Percentiles rank a stretch among this genome's conserved stretches.
phyloP scores from a whole-genome alignment of 53 echinoderm and acorn worm species.

The Luidia sarsii region DNA sequence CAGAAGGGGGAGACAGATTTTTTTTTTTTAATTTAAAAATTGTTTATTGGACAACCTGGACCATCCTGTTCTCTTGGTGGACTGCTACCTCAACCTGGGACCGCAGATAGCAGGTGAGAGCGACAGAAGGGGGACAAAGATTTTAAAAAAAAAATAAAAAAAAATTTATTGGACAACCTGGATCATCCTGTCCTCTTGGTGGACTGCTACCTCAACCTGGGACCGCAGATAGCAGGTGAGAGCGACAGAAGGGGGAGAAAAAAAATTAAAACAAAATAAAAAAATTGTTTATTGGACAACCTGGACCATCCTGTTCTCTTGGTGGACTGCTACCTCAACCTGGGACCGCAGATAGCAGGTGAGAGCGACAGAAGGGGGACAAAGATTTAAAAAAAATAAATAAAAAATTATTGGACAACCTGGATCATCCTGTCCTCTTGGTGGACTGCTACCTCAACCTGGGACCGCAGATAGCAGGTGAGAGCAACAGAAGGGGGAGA shows the following conservation, averaged over 20 bases:
- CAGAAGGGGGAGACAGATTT: too few species aligned
- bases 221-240: constrained; percentile 78
- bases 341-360: constrained; percentile 85
- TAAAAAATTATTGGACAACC: too few species aligned
- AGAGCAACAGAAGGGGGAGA: too few species aligned
- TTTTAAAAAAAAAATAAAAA: too few species aligned
- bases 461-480: constrained; percentile 81
- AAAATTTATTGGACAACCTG: constrained; percentile 59
- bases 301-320: constrained; percentile 68
- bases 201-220: constrained; percentile 84
- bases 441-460: constrained; percentile 87
- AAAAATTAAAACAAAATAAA: too few species aligned
- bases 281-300: too few species aligned
- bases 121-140: too few species aligned
- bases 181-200: constrained; percentile 76
- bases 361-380: too few species aligned
- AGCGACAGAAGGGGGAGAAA: too few species aligned
- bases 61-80: constrained; percentile 76
- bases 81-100: constrained; percentile 86
- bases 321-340: constrained; percentile 83
- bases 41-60: constrained; percentile 60
- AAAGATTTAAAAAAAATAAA: too few species aligned
- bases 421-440: constrained; percentile 68
- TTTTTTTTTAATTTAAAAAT: too few species aligned
- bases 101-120: constrained; percentile 75